Base-by-base conservation (phyloP, 2,113 vertebrate genomes). In the Eudorcas thomsonii region DNA sequence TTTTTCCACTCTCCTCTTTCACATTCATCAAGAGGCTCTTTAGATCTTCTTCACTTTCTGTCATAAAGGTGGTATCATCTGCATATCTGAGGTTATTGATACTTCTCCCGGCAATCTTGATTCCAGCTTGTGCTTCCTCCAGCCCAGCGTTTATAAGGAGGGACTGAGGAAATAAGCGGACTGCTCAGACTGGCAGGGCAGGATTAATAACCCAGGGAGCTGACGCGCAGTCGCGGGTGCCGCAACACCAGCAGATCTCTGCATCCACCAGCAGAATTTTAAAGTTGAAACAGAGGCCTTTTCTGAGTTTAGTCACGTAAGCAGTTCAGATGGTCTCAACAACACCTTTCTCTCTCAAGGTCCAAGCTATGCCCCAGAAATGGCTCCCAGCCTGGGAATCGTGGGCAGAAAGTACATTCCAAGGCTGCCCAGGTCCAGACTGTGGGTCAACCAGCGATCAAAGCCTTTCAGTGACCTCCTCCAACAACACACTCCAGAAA, bases 181-280 rank as follows among this genome's bases (percentile, higher is more conserved):
- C 6, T 9, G 5, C 43, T 82, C 0, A 3, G 57, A 21, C 19
- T 36, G 43, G 23, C 11, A 62, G 33, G 25, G 77, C 57, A 14
- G 23, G 10, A 30, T 60, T 36, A 50, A 39, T 6, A n/a, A 62
- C 30, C 43, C 17, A 59, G 26, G 33, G 33, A 36, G 25, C 10
- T 10, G 28, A 28, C 15, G 28, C 3, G 17, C 11, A 5, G 81
- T 9, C 3, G 21, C 1, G 7, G 11, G 45, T 0, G 2, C 77
- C 28, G 1, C 57, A 21, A 13, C 33, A 45, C 15, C 13, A 30
- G 55, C 16, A 30, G 89, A 39, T 10, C 16, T 7, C 90, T 19
- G 16, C 57, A 14, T 17, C 77, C 1, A 0, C 57, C 7, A 1
- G 55, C 33, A 81, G n/a, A 52, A 30, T 10, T 25, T 39, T 64